These are phyloP conservation scores for Myrmecobius fasciatus DNA, from an alignment of 2,113 vertebrate genomes.

Conservation along the genomic window DNA sequence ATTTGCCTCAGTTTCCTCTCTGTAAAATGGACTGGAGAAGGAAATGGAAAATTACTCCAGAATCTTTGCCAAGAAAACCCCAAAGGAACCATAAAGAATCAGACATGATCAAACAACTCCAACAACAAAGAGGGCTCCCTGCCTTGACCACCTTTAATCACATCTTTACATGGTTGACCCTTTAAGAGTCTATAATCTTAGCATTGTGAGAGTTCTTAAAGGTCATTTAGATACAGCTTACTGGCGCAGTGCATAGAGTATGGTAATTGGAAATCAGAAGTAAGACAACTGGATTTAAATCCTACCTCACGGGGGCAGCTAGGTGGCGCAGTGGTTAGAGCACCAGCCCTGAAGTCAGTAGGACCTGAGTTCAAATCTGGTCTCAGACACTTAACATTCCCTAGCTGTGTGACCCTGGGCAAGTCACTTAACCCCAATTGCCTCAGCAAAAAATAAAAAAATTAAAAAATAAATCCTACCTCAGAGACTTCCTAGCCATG, in stretches of 20 bases:
- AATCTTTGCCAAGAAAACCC: neutral
- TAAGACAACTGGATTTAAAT: too few relatives aligned
- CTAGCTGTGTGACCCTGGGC: too few relatives aligned
- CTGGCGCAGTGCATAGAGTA: neutral
- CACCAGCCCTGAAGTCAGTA: too few relatives aligned
- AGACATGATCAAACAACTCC: neutral
- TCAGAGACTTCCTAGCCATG: neutral
- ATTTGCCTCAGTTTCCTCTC: neutral
- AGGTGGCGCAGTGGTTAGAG: neutral
- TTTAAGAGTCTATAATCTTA: neutral
- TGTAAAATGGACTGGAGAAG: neutral
- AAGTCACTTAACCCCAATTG: too few relatives aligned
- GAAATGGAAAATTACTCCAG: neutral
- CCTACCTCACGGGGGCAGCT: too few relatives aligned
- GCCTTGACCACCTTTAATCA: neutral
- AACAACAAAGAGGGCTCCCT: neutral
- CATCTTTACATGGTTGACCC: neutral
- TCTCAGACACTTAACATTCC: too few relatives aligned
- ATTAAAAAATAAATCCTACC: neutral
- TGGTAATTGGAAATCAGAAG: too few relatives aligned
- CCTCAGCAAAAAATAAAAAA: too few relatives aligned
- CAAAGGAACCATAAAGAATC: neutral
- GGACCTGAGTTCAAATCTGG: too few relatives aligned
- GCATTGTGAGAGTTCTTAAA: neutral
- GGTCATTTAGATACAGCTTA: neutral